Base-by-base conservation (phyloP, 2,797 vertebrate genomes). In the Gephyroberyx darwinii region DNA sequence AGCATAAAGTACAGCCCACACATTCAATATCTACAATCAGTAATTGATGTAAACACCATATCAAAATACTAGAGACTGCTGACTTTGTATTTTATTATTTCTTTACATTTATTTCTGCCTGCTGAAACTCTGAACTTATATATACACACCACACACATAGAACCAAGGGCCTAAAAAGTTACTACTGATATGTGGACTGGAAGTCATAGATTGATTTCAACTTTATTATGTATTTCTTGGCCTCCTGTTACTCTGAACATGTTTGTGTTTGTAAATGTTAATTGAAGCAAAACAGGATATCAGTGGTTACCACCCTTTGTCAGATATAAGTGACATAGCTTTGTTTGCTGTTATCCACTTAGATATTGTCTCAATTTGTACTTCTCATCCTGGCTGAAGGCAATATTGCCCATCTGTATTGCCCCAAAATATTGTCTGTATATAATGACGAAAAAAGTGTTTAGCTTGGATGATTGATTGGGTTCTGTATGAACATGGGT, bases 301-400 rank as follows among this genome's bases (percentile, higher is more conserved):
- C 16, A 45, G 16, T 26, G 26, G 26, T 22, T 0, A 0, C 0
- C 17, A n/a, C 8, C 5, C 8, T 52, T 45, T 1, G 31, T 69
- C 30, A 41, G 8, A 43, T 4, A 51, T 3, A 26, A 48, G n/a
- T 3, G 22, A 0, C 16, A 63, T 47, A 54, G 69, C 54, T 52
- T 22, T 60, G 59, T 80, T 80, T 84, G 64, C 69, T 73, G 71
- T 78, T 65, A 52, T 56, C 66, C 47, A 57, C 72, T 80, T 84
- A 68, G 52, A 82, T 74, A 56, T 16, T 80, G 69, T 75, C 65
- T 76, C 37, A 54, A 43, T 65, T 74, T 71, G 50, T 74, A 71
- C 67, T 57, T 74, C 47, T 61, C 37, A 61, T 73, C 52, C 41
- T 71, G 66, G 56, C 64, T 74, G 64, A 76, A 0, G 33, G 68